Conservation (phyloP, 2,113 vertebrate species). For the Rhombomys opimus region DNA sequence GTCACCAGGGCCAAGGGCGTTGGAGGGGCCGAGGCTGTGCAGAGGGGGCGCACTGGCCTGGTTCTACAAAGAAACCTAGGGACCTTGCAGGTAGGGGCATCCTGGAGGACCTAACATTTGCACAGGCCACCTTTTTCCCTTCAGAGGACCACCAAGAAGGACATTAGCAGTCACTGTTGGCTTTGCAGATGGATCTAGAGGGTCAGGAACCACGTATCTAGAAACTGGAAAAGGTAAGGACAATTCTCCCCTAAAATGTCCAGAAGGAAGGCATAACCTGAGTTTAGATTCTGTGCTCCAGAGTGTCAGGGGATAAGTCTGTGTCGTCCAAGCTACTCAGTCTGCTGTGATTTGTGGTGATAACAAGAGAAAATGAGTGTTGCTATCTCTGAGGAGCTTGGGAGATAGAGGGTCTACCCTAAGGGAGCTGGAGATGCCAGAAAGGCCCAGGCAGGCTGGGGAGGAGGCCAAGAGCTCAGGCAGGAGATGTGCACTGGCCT, state of each 20-base stretch:
- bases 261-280: neutral
- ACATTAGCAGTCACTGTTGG: neutral
- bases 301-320: too few species aligned
- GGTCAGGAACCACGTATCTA: neutral
- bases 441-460: accelerated
- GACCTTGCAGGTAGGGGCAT: neutral
- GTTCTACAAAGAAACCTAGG: neutral
- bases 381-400: neutral
- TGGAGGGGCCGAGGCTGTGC: too few species aligned
- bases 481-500: neutral
- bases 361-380: neutral
- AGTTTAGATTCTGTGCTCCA: neutral
- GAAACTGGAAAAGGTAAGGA: neutral
- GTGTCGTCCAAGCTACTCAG: neutral
- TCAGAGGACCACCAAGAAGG: too few species aligned
- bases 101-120: too few species aligned
- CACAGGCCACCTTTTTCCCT: neutral
- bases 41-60: neutral
- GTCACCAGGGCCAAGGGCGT: neutral
- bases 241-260: too few species aligned
- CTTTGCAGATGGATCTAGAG: neutral
- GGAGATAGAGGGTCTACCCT: neutral
- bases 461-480: neutral
- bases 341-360: too few species aligned
- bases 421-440: neutral